Percentiles rank a stretch among this genome's conserved stretches.
Evolutionary conservation across 2,113 vertebrate genomes (phyloP).

Genomic region (Nesoenas mayeri): DNA sequence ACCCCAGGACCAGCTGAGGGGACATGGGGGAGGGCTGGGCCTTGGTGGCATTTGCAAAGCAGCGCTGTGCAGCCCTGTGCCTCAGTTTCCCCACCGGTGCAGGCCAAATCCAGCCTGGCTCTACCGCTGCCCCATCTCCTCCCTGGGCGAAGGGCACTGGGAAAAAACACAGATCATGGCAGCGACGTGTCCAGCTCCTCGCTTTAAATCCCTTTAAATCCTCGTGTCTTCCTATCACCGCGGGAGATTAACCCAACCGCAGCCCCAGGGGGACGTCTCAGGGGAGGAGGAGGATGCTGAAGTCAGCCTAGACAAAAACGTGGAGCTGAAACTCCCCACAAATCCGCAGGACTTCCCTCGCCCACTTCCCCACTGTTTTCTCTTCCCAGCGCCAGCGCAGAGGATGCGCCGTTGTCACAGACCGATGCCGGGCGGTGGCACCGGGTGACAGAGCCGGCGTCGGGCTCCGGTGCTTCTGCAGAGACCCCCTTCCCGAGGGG

Average conservation of each 20-base stretch:
- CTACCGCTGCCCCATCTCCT: not conserved
- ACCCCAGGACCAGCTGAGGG: no score
- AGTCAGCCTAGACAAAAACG: not conserved
- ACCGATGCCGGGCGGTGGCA: not conserved
- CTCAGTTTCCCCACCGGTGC: not conserved
- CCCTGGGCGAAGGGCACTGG: not conserved
- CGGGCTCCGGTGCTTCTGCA: not conserved
- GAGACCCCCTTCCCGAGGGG: no score
- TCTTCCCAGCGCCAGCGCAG: not conserved
- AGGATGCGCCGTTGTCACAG: not conserved
- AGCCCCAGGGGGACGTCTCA: not conserved
- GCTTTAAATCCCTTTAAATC: not conserved
- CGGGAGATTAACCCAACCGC: not conserved
- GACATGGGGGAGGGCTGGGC: not conserved
- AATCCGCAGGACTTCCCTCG: not conserved
- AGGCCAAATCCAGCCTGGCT: not conserved
- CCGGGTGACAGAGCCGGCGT: not conserved
- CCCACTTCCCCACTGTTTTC: not conserved
- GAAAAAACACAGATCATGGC: not conserved
- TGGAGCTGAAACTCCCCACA: not conserved
- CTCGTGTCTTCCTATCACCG: not conserved
- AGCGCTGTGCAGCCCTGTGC: not conserved
- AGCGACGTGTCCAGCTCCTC: not conserved
- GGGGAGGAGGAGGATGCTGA: not conserved
- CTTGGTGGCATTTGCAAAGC: not conserved